These are phyloP conservation scores for Eurystomus gularis DNA, from an alignment of 2,113 vertebrate species.

Conservation along the genomic window DNA sequence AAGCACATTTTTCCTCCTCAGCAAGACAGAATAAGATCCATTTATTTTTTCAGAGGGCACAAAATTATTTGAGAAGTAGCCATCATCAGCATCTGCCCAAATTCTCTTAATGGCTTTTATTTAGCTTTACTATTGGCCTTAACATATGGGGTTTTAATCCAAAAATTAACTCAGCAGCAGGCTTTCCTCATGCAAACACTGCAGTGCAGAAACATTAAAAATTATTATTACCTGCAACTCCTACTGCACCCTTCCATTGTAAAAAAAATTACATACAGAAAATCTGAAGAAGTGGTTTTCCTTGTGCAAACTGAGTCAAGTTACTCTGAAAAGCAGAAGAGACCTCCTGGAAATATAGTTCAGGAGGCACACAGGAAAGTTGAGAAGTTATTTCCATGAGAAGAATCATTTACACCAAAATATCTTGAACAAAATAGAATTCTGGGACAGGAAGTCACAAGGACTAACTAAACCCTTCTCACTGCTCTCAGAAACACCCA, in stretches of 20 bases:
- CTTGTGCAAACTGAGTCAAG: neutral
- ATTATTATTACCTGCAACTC: neutral
- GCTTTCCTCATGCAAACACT: neutral
- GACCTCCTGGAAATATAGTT: neutral
- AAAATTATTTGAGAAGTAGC: neutral
- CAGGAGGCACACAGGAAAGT: neutral
- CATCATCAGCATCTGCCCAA: neutral
- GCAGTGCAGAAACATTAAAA: neutral
- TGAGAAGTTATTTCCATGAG: neutral
- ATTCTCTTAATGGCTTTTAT: neutral
- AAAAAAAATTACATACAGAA: neutral
- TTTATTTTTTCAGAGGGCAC: neutral
- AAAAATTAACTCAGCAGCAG: neutral
- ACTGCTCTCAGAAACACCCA: neutral
- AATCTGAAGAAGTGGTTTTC: neutral
- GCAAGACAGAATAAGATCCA: neutral
- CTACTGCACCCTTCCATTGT: neutral
- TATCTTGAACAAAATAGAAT: neutral
- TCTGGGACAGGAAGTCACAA: neutral
- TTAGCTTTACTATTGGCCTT: neutral
- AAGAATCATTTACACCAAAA: neutral
- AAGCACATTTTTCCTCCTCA: neutral
- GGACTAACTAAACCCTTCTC: neutral
- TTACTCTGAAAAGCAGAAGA: neutral
- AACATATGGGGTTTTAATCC: neutral